Conservation (phyloP, 2,797 vertebrate species). For the Cephalopachus bancanus region DNA sequence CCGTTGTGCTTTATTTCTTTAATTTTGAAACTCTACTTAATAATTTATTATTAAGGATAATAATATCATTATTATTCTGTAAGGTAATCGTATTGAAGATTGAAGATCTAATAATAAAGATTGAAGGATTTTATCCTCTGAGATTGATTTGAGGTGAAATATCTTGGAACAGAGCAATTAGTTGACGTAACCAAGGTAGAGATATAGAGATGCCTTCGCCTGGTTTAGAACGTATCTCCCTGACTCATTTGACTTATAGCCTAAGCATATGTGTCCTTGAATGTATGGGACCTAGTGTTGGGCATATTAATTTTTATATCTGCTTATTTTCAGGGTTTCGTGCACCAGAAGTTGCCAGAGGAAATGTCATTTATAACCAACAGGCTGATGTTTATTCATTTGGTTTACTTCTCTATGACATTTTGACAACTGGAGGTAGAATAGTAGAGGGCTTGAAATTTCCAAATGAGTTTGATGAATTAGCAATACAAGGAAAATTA, state of each 20-base stretch:
- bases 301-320: slow-evolving; percentile 69
- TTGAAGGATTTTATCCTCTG: background rate
- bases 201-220: background rate
- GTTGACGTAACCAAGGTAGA: background rate
- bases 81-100: background rate
- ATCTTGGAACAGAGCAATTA: background rate
- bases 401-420: slow-evolving; percentile 97
- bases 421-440: slow-evolving; percentile 95
- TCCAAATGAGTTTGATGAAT: slow-evolving; percentile 98
- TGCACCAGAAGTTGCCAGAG: slow-evolving; percentile 96
- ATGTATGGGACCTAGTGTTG: background rate
- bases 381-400: slow-evolving; percentile 98
- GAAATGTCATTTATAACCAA: slow-evolving; percentile 97
- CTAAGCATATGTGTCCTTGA: background rate
- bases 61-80: slow-evolving; percentile 34
- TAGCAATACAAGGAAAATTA: slow-evolving; percentile 96
- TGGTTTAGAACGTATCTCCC: background rate
- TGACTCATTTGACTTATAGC: background rate
- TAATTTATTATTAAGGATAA: slow-evolving; percentile 15
- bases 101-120: background rate
- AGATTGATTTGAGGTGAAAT: background rate
- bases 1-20: background rate
- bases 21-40: background rate
- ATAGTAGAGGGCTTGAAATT: slow-evolving; percentile 98
- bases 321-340: slow-evolving; percentile 93